Base-by-base conservation (phyloP, 2,113 vertebrate genomes). In the Notothenia rossii region DNA sequence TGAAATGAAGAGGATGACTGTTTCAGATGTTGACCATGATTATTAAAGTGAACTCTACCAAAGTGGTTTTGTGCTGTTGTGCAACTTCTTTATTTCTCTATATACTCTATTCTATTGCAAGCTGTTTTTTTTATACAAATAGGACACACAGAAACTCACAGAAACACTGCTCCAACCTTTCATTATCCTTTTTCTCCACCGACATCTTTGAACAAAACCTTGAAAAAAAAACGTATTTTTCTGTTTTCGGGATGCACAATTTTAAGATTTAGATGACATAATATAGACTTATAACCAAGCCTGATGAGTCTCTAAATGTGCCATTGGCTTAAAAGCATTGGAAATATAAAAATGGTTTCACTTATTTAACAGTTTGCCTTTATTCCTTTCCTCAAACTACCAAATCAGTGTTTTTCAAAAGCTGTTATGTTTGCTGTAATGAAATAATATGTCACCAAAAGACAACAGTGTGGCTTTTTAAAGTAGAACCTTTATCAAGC, bases 1-100 rank as follows among this genome's bases (percentile, higher is more conserved):
- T 20, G 73, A 77, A 77, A 75, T 61, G 49, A 83, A 15, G 45
- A 76, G 36, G 22, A 75, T 82, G 75, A 60, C 48, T 54, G 71
- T 64, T 83, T 77, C 13, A 74, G 17, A 78, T 77, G 77, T 67
- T 81, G 70, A 85, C 25, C 22, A 20, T 70, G 49, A 83, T 68
- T 4, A 86, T 82, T 82, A 79, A 87, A 85, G 29, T 77, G 75
- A 50, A 81, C 68, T 79, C 82, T 83, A 79, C 22, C n/a, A 40
- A 54, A 59, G 15, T 71, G 25, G 7, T 72, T 40, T 40, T 40
- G 36, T 36, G 36, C 36, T 36, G 5, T 40, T 60, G 25, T 75
- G 51, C 10, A 46, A 36, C 25, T 18, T 20, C 11, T 64, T 33
- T 4, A 36, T 40, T 18, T 20, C 11, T 64, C 46, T 3, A 36